Evolutionary conservation across 2,113 vertebrate genomes (phyloP).

Genomic region (Nanorana parkeri): DNA sequence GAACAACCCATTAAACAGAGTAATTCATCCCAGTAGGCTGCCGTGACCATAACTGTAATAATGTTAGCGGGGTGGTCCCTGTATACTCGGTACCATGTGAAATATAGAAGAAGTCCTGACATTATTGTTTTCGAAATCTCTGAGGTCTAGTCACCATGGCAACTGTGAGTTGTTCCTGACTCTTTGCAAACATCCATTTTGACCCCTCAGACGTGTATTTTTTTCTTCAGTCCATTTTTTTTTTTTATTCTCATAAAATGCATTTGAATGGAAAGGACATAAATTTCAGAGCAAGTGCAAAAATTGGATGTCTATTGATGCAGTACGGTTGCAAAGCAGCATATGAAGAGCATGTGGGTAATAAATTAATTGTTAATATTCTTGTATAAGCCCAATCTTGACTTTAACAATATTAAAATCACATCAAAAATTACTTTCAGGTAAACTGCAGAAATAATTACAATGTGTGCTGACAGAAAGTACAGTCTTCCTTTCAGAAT

Average conservation of each 20-base stretch:
- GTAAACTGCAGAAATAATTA: no score
- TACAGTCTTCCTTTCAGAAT: no score
- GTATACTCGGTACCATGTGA: not conserved
- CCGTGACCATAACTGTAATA: not conserved
- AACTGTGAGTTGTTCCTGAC: constrained; percentile 1
- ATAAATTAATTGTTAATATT: no score
- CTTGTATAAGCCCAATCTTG: no score
- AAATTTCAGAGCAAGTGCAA: no score
- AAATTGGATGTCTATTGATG: no score
- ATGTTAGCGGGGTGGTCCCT: constrained; percentile 13
- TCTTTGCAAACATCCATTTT: constrained; percentile 28
- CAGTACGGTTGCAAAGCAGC: no score
- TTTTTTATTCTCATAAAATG: not conserved
- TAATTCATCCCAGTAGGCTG: not conserved
- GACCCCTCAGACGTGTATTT: constrained; percentile 26
- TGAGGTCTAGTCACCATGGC: constrained; percentile 14
- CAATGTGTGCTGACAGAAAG: no score
- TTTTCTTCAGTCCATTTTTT: not conserved
- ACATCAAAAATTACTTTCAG: no score
- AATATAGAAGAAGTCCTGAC: constrained; percentile 29
- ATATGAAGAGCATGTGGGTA: no score
- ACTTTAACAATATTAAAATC: no score
- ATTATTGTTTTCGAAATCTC: constrained; percentile 39
- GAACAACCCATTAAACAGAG: constrained; percentile 19
- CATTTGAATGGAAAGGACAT: not conserved